Evolutionary conservation across 2,888 invertebrate genomes (phyloP).

Genomic region (Eumerus sabulonum): DNA sequence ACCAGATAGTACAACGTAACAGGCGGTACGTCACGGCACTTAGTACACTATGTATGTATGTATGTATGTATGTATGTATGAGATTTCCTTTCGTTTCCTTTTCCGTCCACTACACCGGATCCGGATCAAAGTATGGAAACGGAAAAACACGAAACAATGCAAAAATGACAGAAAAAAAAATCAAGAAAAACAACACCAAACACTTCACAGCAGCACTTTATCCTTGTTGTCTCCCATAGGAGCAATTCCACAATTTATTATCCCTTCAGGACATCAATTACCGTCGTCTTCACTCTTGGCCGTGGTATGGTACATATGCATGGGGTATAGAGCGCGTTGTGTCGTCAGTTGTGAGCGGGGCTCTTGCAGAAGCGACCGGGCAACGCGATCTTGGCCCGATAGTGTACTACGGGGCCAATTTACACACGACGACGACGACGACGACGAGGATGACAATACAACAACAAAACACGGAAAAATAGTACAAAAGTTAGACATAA

Average conservation of each 20-base stretch:
- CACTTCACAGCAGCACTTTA: conserved; percentile 52
- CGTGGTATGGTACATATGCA: too few relatives aligned
- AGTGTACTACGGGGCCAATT: conserved; percentile 59
- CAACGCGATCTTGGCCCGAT: conserved; percentile 58
- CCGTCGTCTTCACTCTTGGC: conserved; percentile 31
- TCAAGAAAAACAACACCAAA: conserved; percentile 17
- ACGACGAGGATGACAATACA: too few relatives aligned
- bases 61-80: too few relatives aligned
- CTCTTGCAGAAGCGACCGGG: conserved; percentile 57
- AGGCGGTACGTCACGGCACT: too few relatives aligned
- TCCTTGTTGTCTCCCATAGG: conserved; percentile 65
- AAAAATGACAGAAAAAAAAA: conserved; percentile 17
- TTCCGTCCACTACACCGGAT: too few relatives aligned
- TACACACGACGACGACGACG: conserved; percentile 61
- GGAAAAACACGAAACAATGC: background rate
- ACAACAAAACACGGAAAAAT: conserved; percentile 61
- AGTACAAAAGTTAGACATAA: conserved; percentile 66
- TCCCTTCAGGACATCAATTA: conserved; percentile 69
- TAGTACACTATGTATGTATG: too few relatives aligned
- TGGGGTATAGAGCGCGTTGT: too few relatives aligned
- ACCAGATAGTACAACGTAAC: too few relatives aligned
- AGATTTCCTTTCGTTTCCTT: too few relatives aligned
- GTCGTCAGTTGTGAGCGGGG: background rate
- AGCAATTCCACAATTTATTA: conserved; percentile 66
- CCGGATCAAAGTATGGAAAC: too few relatives aligned